Conservation (phyloP, 2,113 vertebrate genomes). For the Serinus canaria region DNA sequence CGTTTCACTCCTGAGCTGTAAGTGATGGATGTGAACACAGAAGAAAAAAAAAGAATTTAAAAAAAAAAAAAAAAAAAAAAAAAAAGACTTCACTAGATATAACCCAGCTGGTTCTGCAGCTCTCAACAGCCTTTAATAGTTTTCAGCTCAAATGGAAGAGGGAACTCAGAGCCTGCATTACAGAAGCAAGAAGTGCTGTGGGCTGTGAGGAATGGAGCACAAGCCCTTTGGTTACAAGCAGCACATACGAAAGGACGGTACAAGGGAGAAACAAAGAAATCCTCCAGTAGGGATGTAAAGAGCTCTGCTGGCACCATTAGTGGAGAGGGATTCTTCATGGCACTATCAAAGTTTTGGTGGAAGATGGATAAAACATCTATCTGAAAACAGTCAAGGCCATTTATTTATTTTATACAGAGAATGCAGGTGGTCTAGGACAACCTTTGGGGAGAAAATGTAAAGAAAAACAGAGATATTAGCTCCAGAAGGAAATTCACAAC, state of each 20-base stretch:
- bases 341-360: neutral
- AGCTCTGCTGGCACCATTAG: neutral
- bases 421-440: neutral
- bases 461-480: neutral
- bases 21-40: neutral
- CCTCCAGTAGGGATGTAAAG: neutral
- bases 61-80: neutral
- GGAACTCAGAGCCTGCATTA: neutral
- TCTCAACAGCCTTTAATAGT: neutral
- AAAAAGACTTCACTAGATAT: neutral
- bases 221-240: neutral
- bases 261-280: neutral
- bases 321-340: neutral
- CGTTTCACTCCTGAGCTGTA: neutral
- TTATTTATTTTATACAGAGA: neutral
- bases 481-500: neutral
- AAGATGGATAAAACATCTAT: neutral
- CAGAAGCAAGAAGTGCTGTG: neutral
- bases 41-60: fast-evolving
- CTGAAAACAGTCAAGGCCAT: neutral
- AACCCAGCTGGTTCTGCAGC: neutral
- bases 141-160: conserved; percentile 22
- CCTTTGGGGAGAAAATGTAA: neutral
- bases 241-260: neutral
- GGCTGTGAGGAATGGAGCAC: neutral